Evolutionary conservation across 1,140 invertebrate species (phyloP), one percentile per base, ranked within the genome.

Genomic region (Scaptodrosophila lebanonensis): DNA sequence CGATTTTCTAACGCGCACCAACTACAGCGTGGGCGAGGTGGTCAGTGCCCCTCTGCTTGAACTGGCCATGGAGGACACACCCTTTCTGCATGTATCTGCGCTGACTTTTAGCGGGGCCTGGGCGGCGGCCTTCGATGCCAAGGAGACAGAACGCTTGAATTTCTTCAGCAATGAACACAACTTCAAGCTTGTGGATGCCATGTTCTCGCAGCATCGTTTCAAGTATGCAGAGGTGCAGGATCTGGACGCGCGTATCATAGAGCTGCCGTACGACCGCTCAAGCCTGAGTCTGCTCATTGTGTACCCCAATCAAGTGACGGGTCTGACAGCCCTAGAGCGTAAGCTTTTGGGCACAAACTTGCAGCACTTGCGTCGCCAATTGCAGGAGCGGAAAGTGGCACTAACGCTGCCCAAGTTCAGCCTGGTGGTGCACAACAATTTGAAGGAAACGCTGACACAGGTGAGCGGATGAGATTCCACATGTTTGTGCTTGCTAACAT

Each of bases 391-490:
- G 1, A 77, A 79, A 36, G 11, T 77, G 50, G 67, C 72, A 0
- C 25, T 77, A 2, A 77, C 72, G 0, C 43, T 77, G 48, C 72
- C 72, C 30, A 77, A 73, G 25, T 53, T 77, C 15, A 64, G 15
- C 1, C 4, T 79, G 6, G 35, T 64, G 35, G 52, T 40, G 0
- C 67, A 72, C 29, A 36, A 36, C 3, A 45, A 65, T 3, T 43
- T 79, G 22, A 43, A 43, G 0, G 5, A 15, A 1, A 38, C 45
- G 1, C 48, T 77, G 9, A 40, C 57, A 20, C 63, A 77, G 58
- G 72, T 76, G 8, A 67, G 68, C 20, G 12, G 4, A n/a, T n/a
- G n/a, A n/a, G n/a, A n/a, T n/a, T n/a, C n/a, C n/a, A n/a, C n/a
- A n/a, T n/a, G n/a, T n/a, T n/a, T n/a, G n/a, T n/a, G 12, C 4